Base-by-base conservation (phyloP, 2,113 vertebrate species). In the Nycticryphes semicollaris region DNA sequence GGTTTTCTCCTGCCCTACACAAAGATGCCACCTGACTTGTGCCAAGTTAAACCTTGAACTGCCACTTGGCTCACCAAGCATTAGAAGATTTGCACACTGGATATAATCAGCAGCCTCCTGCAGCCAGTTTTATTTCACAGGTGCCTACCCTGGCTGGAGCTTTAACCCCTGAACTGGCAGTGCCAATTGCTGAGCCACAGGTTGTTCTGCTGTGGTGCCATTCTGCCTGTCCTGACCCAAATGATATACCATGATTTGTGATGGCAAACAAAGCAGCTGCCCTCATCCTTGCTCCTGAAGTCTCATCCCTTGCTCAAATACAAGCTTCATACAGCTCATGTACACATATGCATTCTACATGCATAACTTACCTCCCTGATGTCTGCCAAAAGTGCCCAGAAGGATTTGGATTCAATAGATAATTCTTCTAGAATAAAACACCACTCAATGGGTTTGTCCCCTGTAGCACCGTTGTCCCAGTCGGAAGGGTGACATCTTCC, bases 161-260 rank as follows among this genome's bases (percentile, higher is more conserved):
- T 57, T 31, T 33, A 68, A 25, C 33, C 27, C 10, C 51, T 4
- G 24, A 18, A 28, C 50, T 14, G 24, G 33, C 62, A 30, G 31
- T 3, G 39, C 50, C 39, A 0, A 5, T 17, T 18, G 50, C 77
- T 14, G 50, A 30, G 39, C 60, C 16, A 37, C 35, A 10, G 30
- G 23, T 30, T 13, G 37, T 51, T 30, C 25, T 21, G 19, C 9
- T 30, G 78, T 39, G 8, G 78, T 14, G 50, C 33, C 64, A 1
- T 13, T 17, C 53, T 41, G 66, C 79, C 43, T 1, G 6, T 9
- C 35, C 35, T 22, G 80, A 43, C 45, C 48, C 53, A 17, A 21
- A 28, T 6, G 16, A 28, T 5, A 2, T 4, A 6, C 18, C 43
- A 7, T 2, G 0, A 4, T 4, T 27, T 5, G 45, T 3, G 50